phyloP scores from a whole-genome alignment of 2,113 vertebrate genomes.

The Psilopsiagon aymara region DNA sequence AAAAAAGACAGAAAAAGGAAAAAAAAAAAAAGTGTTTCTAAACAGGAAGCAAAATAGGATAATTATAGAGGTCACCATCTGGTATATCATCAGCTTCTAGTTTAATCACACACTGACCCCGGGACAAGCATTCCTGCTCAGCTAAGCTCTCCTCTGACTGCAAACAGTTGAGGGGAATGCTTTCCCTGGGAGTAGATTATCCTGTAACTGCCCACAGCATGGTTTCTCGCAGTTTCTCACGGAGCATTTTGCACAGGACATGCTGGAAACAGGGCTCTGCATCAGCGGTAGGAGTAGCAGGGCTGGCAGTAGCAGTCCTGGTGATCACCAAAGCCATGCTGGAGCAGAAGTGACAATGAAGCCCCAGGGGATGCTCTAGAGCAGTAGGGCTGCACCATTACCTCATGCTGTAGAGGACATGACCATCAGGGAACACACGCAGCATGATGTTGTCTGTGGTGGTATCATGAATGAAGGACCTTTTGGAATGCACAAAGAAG shows the following conservation, averaged over 20 bases:
- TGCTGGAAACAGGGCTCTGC: not conserved
- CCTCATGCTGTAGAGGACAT: conserved; percentile 96
- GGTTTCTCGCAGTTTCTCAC: not conserved
- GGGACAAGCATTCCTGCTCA: not conserved
- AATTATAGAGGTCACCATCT: conserved; percentile 67
- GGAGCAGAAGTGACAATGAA: not conserved
- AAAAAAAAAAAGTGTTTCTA: not conserved
- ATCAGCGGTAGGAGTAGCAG: not conserved
- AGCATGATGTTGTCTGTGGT: conserved; percentile 97
- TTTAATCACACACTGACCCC: conserved; percentile 66
- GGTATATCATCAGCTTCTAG: conserved; percentile 46
- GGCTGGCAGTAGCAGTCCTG: not conserved
- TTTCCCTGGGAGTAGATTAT: not conserved
- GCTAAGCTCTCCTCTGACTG: conserved; percentile 36
- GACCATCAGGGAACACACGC: conserved; percentile 91
- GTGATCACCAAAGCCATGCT: not conserved
- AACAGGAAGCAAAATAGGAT: conserved; percentile 59
- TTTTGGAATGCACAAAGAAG: conserved; percentile 97
- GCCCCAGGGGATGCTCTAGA: no score
- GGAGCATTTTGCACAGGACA: not conserved
- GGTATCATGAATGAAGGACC: conserved; percentile 93
- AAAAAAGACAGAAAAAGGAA: not conserved
- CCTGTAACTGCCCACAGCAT: not conserved
- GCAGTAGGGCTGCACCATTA: conserved; percentile 1
- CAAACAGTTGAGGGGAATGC: not conserved